These are phyloP conservation scores for Apis dorsata DNA, from an alignment of 1,140 invertebrate species.

Conservation along the genomic window DNA sequence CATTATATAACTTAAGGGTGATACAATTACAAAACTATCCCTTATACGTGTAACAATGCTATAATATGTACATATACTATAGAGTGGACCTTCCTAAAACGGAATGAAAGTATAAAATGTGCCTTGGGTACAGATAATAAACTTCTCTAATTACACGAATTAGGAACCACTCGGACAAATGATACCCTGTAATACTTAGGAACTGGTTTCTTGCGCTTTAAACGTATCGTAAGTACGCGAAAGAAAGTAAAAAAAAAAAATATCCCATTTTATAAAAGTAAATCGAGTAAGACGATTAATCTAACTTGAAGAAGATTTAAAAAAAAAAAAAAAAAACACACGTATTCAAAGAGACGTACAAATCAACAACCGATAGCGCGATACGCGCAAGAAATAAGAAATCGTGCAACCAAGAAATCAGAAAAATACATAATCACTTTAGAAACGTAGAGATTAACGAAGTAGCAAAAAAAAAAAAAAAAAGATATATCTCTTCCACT, in stretches of 20 bases:
- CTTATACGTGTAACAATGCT: conserved; percentile 59
- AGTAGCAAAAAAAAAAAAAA: conserved; percentile 12
- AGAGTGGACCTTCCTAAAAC: conserved; percentile 75
- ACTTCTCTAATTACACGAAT: conserved; percentile 63
- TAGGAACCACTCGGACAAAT: conserved; percentile 64
- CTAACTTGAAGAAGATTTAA: background rate
- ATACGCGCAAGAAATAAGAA: conserved; percentile 44
- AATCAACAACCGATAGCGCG: background rate
- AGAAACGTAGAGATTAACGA: conserved; percentile 29
- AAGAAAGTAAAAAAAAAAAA: background rate
- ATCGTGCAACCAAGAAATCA: conserved; percentile 75
- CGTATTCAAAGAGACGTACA: background rate
- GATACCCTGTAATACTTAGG: conserved; percentile 60
- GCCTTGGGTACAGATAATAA: conserved; percentile 78
- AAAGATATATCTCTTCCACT: conserved; percentile 1
- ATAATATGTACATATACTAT: conserved; percentile 69
- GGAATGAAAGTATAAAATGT: conserved; percentile 79
- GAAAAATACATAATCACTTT: conserved; percentile 75
- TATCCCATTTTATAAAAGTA: background rate
- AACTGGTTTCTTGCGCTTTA: conserved; percentile 61
- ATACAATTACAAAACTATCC: conserved; percentile 63
- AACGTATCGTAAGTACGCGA: background rate
- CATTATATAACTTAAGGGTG: conserved; percentile 61
- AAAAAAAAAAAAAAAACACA: too few species aligned
- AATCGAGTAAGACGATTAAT: too few species aligned